phyloP scores from a whole-genome alignment of 2,888 invertebrate genomes.

The Drosophila colorata region DNA sequence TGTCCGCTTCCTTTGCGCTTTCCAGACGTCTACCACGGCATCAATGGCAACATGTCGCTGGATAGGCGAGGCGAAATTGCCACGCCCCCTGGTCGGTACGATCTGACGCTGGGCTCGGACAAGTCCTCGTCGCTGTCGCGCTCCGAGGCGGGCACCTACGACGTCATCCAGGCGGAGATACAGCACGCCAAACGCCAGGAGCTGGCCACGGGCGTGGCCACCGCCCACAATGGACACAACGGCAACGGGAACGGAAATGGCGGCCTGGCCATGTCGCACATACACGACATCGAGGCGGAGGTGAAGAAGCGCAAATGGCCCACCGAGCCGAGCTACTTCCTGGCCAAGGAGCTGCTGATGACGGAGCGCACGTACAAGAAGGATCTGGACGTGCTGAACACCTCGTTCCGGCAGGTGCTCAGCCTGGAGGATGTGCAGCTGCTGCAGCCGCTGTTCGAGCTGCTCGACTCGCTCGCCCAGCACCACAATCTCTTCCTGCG shows the following conservation, averaged over 20 bases:
- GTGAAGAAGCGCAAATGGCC: constrained; percentile 86
- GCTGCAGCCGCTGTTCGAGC: constrained; percentile 86
- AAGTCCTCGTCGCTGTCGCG: constrained; percentile 85
- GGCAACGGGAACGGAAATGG: constrained; percentile 47
- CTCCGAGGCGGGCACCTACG: constrained; percentile 85
- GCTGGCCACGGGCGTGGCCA: constrained; percentile 73
- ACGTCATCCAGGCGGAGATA: constrained; percentile 84
- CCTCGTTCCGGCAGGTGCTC: constrained; percentile 91
- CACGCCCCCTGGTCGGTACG: constrained; percentile 82
- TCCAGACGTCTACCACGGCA: constrained; percentile 84
- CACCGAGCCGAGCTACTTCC: constrained; percentile 91
- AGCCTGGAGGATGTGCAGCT: constrained; percentile 87
- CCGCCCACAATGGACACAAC: constrained; percentile 74
- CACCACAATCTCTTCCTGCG: constrained; percentile 92
- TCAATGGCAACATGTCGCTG: constrained; percentile 85
- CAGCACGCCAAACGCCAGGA: constrained; percentile 83
- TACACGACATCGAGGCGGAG: constrained; percentile 80
- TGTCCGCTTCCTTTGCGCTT: constrained; percentile 12
- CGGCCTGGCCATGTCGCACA: constrained; percentile 4
- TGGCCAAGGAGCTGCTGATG: constrained; percentile 97
- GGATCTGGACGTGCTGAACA: constrained; percentile 95
- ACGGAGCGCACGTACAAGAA: constrained; percentile 98
- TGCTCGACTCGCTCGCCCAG: constrained; percentile 93
- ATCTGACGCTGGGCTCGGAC: constrained; percentile 84
- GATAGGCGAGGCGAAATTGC: constrained; percentile 84